Evolutionary conservation across 1,140 invertebrate genomes (phyloP), one percentile per base, ranked within the genome.

Genomic region (Drosophila novamexicana): DNA sequence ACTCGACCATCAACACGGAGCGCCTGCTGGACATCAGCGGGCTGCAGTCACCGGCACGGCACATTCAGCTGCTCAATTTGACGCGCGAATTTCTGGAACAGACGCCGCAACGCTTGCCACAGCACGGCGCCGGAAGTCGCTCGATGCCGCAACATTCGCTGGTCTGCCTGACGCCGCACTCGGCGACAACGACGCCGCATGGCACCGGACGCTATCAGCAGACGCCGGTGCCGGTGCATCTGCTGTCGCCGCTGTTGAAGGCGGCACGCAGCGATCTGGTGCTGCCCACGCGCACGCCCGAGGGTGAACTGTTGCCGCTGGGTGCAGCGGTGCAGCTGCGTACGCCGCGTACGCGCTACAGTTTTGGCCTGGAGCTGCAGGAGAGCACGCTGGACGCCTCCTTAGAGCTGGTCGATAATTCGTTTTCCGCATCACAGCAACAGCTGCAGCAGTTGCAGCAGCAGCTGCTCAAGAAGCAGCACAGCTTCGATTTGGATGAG

Each of bases 401-500:
- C 29, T 92, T 92, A 0, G 92, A 92, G 10, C 40, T 92, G 54
- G 90, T 91, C 37, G 91, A 92, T 39, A 78, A 65, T 40, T 92
- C 92, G 8, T 71, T 90, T 6, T 89, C 89, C 5, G 79, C 83
- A 0, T 82, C 79, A 1, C 82, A 81, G 9, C 81, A 81, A 32
- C 53, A 70, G 40, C 56, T 82, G 53, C 64, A 79, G 40, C 83
- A 79, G 22, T 22, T 63, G 53, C 79, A 86, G 45, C 84, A 93
- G 84, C 83, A 85, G 54, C 91, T 93, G 72, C 92, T 95, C 12
- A 95, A 95, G 84, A 95, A 96, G 85, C 95, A 97, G 81, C 95
- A 95, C 83, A 96, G 96, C 10, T 95, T 96, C 68, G 96, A 95
- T 66, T 90, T 94, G 79, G 95, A 97, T 91, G 96, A 97, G 77